These are phyloP conservation scores for Stramonita haemastoma DNA, from an alignment of 2,888 invertebrate species.

Conservation along the genomic window DNA sequence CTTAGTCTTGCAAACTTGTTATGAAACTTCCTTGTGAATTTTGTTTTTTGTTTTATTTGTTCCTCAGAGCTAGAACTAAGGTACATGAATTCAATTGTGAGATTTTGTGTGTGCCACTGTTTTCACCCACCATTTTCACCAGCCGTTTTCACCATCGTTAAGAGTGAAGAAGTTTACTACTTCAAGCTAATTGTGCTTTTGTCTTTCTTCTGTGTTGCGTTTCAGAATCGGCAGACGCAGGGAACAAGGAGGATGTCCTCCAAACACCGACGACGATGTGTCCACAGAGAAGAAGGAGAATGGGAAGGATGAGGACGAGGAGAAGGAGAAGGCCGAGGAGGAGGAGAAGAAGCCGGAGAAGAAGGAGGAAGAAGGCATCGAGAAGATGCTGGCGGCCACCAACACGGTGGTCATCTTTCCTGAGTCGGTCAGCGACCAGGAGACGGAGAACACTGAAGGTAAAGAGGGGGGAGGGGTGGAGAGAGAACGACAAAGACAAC, in stretches of 20 bases:
- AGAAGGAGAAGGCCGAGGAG: conserved; percentile 21
- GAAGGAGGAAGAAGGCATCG: conserved; percentile 36
- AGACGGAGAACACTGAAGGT: conserved; percentile 47
- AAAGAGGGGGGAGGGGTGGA: background rate
- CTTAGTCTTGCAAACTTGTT: too few species aligned
- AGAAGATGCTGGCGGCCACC: conserved; percentile 76
- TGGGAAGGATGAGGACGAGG: background rate
- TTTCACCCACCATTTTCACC: too few species aligned
- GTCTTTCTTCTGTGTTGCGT: background rate
- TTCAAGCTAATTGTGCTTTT: too few species aligned
- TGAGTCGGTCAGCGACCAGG: conserved; percentile 77
- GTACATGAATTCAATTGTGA: too few species aligned
- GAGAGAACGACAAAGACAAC: background rate
- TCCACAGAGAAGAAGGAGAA: conserved; percentile 5
- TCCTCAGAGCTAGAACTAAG: too few species aligned
- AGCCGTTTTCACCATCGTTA: too few species aligned
- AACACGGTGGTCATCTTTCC: conserved; percentile 81
- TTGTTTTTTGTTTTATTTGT: too few species aligned
- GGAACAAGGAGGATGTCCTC: conserved; percentile 3
- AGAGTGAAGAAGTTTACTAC: too few species aligned
- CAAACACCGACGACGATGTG: background rate
- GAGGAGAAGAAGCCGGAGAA: conserved; percentile 28
- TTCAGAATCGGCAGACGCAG: background rate
- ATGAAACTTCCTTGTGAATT: too few species aligned
- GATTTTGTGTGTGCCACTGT: too few species aligned